Evolutionary conservation across 2,797 vertebrate genomes (phyloP).

Genomic region (Labroides dimidiatus): DNA sequence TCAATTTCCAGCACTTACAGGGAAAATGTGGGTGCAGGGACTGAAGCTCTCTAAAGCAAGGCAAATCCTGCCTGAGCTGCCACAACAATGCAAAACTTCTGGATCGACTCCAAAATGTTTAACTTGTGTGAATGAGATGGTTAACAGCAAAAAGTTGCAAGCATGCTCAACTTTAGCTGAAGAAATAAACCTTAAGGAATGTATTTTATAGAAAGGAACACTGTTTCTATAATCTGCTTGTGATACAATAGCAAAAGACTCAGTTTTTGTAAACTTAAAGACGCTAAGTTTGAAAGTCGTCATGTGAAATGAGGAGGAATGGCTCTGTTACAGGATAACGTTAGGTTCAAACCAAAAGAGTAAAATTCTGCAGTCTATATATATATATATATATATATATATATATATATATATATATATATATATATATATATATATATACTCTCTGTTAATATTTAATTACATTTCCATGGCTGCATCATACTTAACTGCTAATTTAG

Average conservation of each 20-base stretch:
- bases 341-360: too few species aligned
- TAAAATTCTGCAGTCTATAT: too few species aligned
- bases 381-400: too few species aligned
- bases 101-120: neutral
- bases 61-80: constrained; percentile 22
- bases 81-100: constrained; percentile 5
- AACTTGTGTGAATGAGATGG: constrained; percentile 28
- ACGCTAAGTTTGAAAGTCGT: too few species aligned
- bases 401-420: too few species aligned
- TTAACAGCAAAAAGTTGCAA: constrained; percentile 46
- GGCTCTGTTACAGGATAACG: neutral
- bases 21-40: constrained; percentile 25
- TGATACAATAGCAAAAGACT: constrained; percentile 15
- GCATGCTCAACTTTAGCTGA: constrained; percentile 63
- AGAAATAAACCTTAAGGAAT: constrained; percentile 41
- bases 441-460: too few species aligned
- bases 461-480: neutral
- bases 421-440: too few species aligned
- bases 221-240: constrained; percentile 12
- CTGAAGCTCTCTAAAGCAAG: constrained; percentile 10
- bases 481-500: constrained; percentile 1
- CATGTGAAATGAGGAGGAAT: neutral
- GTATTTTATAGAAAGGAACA: constrained; percentile 6
- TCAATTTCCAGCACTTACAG: constrained; percentile 6
- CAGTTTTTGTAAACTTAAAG: constrained; percentile 16